phyloP scores from a whole-genome alignment of 2,797 vertebrate genomes.

The Botia kubotai region DNA sequence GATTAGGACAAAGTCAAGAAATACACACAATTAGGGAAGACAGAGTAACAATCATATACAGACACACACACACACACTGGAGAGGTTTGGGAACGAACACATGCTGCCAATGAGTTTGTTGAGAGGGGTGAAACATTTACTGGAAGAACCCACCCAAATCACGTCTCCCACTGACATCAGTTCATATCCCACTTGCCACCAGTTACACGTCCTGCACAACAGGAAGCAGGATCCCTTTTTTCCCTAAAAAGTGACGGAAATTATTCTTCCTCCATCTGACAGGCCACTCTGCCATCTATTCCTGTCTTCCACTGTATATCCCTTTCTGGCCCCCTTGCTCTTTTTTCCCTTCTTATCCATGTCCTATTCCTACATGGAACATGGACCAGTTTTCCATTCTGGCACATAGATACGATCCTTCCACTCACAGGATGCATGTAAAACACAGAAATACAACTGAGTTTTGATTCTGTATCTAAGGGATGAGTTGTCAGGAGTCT shows the following conservation, averaged over 20 bases:
- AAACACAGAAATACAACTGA: conserved; percentile 13
- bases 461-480: neutral
- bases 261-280: conserved; percentile 34
- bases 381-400: conserved; percentile 38
- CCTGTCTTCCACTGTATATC: neutral
- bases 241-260: conserved; percentile 19
- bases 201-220: no score
- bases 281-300: conserved; percentile 14
- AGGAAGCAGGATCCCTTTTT: conserved; percentile 16
- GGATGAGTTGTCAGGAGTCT: neutral
- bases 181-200: conserved; percentile 32
- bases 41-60: neutral
- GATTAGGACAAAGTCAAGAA: neutral
- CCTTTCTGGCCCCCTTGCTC: neutral
- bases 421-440: conserved; percentile 1
- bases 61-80: neutral
- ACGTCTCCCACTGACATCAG: conserved; percentile 5
- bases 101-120: conserved; percentile 35
- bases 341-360: neutral
- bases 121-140: conserved; percentile 46
- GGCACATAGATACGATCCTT: conserved; percentile 43
- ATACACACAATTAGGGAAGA: neutral
- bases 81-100: conserved; percentile 30
- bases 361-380: conserved; percentile 26
- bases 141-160: conserved; percentile 37